Percentiles rank a stretch among this genome's conserved stretches.
These are phyloP conservation scores for Cryptosula pallasiana DNA, from an alignment of 2,888 invertebrate species.

Conservation along the genomic window DNA sequence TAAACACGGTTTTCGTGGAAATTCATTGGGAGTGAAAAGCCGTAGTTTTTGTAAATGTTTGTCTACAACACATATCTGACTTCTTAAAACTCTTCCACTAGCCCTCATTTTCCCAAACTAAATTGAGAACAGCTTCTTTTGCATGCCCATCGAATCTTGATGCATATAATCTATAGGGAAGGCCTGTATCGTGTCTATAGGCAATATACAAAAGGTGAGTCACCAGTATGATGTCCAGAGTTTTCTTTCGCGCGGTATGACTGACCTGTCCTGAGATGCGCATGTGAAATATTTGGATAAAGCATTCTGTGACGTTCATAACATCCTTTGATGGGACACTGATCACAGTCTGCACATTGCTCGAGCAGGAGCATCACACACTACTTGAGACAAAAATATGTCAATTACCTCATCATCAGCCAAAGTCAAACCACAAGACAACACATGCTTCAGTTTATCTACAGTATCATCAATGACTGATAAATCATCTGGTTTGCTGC, in stretches of 20 bases:
- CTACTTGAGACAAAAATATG: background rate
- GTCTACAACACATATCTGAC: background rate
- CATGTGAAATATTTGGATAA: background rate
- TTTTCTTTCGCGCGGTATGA: background rate
- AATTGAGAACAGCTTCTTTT: constrained; percentile 7
- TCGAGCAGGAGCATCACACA: background rate
- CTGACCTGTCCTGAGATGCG: background rate
- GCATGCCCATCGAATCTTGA: background rate
- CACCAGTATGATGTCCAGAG: constrained; percentile 12
- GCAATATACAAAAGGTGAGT: constrained; percentile 18
- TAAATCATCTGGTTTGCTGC: background rate
- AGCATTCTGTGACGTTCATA: background rate
- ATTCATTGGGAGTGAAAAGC: background rate
- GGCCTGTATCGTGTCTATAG: constrained; percentile 25
- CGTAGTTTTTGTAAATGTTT: background rate
- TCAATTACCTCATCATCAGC: background rate
- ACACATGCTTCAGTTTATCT: background rate
- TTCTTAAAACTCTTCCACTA: background rate
- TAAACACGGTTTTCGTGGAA: background rate
- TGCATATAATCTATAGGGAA: constrained; percentile 25
- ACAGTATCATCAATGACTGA: background rate
- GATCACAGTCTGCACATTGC: background rate
- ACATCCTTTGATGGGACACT: background rate
- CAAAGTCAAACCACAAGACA: background rate
- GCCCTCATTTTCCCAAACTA: background rate